Evolutionary conservation across 2,797 vertebrate species (phyloP), one percentile per base, ranked within the genome.

Genomic region (Kryptopterus vitreolus): DNA sequence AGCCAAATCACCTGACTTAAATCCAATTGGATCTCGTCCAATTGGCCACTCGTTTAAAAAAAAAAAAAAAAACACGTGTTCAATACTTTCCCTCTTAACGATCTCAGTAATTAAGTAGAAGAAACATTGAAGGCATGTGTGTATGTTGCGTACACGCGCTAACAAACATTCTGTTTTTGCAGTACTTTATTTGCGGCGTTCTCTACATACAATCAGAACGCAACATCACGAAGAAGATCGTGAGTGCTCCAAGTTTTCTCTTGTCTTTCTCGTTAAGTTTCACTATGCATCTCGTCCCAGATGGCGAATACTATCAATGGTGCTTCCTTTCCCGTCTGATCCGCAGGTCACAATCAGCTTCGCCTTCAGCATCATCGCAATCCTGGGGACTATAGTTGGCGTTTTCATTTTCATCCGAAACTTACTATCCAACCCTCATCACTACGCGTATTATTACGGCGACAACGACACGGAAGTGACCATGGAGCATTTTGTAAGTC

Each of bases 181-280:
- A 94, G 93, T 91, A 89, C 79, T 82, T 82, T 38, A 52, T 87
- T 22, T 87, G 87, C 88, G 93, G 93, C 20, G 75, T 90, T 84
- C 76, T 93, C 52, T 94, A 86, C 71, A 87, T 94, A 55, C 31
- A 91, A 81, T 78, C 92, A 48, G 91, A 92, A 33, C 84, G 87
- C 63, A 89, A 85, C 20, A 87, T 88, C 4, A 90, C 90, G 61
- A 94, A 94, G 85, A 92, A 93, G 87, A 89, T 84, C 5, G 93
- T 93, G 83, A 90, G 91, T 86, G 20, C 0, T 20, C 10, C 26
- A 33, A 31, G 35, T 48, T 70, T 46, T n/a, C n/a, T n/a, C n/a
- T n/a, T n/a, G n/a, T n/a, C n/a, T n/a, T n/a, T n/a, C n/a, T n/a
- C n/a, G n/a, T n/a, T n/a, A n/a, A n/a, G n/a, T n/a, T n/a, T n/a